Evolutionary conservation across 1,140 invertebrate species (phyloP).

Genomic region (Temnothorax curvispinosus): DNA sequence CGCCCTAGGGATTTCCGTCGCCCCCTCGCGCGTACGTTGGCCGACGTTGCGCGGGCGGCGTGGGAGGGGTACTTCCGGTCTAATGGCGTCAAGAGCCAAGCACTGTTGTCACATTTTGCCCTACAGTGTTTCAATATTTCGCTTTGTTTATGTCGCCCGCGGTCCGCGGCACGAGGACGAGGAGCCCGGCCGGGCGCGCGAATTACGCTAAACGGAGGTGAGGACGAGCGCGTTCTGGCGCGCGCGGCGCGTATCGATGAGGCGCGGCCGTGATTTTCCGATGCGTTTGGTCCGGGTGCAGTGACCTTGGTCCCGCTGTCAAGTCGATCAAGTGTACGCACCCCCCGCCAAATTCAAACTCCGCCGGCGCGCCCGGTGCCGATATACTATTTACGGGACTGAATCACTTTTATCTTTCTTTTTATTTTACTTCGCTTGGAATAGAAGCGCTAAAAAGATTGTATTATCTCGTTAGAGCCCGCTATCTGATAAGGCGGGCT

Average conservation of each 20-base stretch:
- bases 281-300: conserved; percentile 69
- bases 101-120: conserved; percentile 86
- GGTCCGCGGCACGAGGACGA: conserved; percentile 64
- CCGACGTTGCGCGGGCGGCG: neutral
- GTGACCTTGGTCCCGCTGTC: conserved; percentile 84
- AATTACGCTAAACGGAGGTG: conserved; percentile 63
- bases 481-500: neutral
- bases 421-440: neutral
- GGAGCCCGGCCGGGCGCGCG: conserved; percentile 31
- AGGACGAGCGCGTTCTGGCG: conserved; percentile 39
- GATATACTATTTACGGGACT: too few species aligned
- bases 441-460: neutral
- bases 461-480: neutral
- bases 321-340: conserved; percentile 68
- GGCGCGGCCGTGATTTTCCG: conserved; percentile 67
- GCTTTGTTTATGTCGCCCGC: conserved; percentile 82
- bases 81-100: conserved; percentile 83
- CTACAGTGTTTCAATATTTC: conserved; percentile 85
- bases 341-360: conserved; percentile 79
- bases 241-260: conserved; percentile 28
- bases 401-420: neutral
- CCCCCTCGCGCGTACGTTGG: neutral
- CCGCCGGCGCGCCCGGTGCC: too few species aligned
- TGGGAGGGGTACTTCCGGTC: conserved; percentile 78
- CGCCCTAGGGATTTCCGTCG: neutral